Evolutionary conservation across 2,888 invertebrate genomes (phyloP), one percentile per base, ranked within the genome.

Genomic region (Eurois occulta): DNA sequence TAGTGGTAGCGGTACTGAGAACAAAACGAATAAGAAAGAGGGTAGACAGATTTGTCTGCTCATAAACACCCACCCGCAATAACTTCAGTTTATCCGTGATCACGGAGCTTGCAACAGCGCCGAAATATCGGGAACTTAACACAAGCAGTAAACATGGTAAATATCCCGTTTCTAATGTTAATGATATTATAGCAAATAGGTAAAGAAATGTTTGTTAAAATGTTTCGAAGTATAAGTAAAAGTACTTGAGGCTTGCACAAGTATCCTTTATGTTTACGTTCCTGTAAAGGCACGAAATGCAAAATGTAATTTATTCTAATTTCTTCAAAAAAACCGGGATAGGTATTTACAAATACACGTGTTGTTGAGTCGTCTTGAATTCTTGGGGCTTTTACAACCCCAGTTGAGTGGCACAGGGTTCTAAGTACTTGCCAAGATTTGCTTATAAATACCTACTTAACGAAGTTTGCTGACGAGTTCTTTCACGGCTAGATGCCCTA

Each of bases 381-480:
- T 86, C 73, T 78, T 77, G 52, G 28, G 35, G 32, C 64, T 71
- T 87, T 76, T 71, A 72, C 48, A 43, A 75, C 32, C 62, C 48
- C n/a, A 32, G 70, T 52, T 66, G 67, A 72, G 66, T 64, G 67
- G 72, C 58, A 64, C 66, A 21, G 35, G 41, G 46, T 66, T 75
- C 69, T 52, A 65, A 76, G 72, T 80, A 66, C 38, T 81, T 77
- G 32, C 71, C 32, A 52, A 84, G 80, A 86, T 89, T 89, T 86
- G 77, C 75, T 80, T 84, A 77, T 84, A 84, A 89, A 89, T 83
- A 83, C 72, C 77, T 80, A 60, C 75, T 83, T 81, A 78, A 41
- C 32, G 65, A 82, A 84, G 72, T 87, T 80, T 66, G 66, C 78
- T 82, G 83, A 78, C 80, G 71, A 73, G 32, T 8, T 24, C 18